Evolutionary conservation across 2,888 invertebrate species (phyloP), one percentile per base, ranked within the genome.

Genomic region (Uloborus plumipes): DNA sequence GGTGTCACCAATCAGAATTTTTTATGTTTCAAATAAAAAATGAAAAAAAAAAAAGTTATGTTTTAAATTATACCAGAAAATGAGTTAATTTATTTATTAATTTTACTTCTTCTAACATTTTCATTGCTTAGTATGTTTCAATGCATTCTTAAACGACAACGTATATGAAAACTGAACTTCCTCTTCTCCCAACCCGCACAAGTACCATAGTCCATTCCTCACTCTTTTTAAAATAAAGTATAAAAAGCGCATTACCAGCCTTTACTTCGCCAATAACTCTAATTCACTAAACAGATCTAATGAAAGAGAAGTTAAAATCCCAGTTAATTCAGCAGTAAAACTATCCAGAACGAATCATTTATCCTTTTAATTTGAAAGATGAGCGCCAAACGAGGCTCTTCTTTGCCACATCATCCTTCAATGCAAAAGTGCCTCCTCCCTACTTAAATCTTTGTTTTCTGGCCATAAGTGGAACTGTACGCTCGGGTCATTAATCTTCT

Each of bases 291-390:
- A n/a, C 15, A n/a, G 55, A 55, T 55, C 20, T 55, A 55, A 55
- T 20, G 55, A n/a, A 39, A 39, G 39, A 39, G 18, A 20, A 55
- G n/a, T 7, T 55, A 55, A 55, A 55, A 55, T 6, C 55, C 55
- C 55, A 55, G n/a, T 55, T 11, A 51, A 66, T 49, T 65, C 64
- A 74, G 61, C 72, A 50, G 51, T 62, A 62, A 72, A 72, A 49
- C 61, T 49, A 62, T 61, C 61, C 53, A 47, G 55, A n/a, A 39
- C 39, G 55, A 73, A 47, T 64, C 55, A 31, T 65, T 74, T 55
- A 74, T 74, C 65, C 65, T 74, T 65, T 65, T 74, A 74, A 65
- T 74, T 74, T 67, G 55, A 75, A 75, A 67, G 66, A 59, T 75
- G 75, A 75, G 55, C 67, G 67, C 58, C 61, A 61, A 59, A 61